Base-by-base conservation (phyloP, 2,888 invertebrate genomes). In the Petrolisthes cinctipes region DNA sequence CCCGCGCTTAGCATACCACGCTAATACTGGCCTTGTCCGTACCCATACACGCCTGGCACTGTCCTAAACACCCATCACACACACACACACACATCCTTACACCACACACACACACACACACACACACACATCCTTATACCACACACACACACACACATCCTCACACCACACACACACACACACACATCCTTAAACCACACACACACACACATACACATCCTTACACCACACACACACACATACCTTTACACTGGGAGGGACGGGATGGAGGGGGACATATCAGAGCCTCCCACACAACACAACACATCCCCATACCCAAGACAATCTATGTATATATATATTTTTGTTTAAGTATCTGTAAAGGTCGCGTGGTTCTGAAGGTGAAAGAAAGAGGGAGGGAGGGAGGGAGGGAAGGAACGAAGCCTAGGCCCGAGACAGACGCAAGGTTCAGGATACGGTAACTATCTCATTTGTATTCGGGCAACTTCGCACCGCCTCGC, bases 381-480 rank as follows among this genome's bases (percentile, higher is more conserved):
- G 37, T 37, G 37, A 37, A 37, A 37, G 37, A 37, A 37, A 37
- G 37, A 37, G 2, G 37, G 37, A 37, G 37, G 37, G 37, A 37
- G 37, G 37, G 37, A 37, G 37, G 37, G 37, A 37, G 37, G 37
- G 37, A 37, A 37, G 37, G 37, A 76, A n/a, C 54, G 75, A 86
- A 86, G 82, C 61, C 86, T 23, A 76, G 51, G 82, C 86, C 86
- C 82, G 76, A 37, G 79, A 76, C 86, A 37, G 79, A 71, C 73
- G 86, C 83, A 83, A n/a, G 83, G 66, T n/a, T 83, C 86, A 83
- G 86, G 83, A 87, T 83, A 87, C 86, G 83, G 86, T 87, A 87
- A 87, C 86, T 87, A 87, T 87, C 86, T 87, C 83, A 83, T 87
- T 87, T 87, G 86, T 87, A 87, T 87, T 87, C 86, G 86, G 86